These are phyloP conservation scores for Brachionus paranguensis DNA, from an alignment of 1,140 invertebrate genomes.

Conservation along the genomic window DNA sequence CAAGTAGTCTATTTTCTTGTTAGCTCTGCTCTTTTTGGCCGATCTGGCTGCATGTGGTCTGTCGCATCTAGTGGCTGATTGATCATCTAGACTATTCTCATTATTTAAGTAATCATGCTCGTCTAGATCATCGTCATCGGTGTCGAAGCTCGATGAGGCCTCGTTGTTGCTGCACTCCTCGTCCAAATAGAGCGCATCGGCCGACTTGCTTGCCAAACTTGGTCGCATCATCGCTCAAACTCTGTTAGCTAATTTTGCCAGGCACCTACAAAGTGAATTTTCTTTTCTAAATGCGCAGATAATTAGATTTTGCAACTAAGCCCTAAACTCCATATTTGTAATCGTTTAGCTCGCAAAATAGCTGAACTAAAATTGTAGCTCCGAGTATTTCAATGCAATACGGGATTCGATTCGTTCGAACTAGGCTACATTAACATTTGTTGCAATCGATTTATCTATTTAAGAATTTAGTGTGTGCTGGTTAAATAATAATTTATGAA, in stretches of 20 bases:
- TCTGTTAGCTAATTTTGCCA: not conserved
- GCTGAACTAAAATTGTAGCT: not conserved
- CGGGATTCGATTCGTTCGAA: not conserved
- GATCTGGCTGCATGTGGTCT: not conserved
- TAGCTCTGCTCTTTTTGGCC: not conserved
- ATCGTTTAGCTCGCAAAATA: not conserved
- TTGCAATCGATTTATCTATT: conserved; percentile 13
- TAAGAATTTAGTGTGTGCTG: not conserved
- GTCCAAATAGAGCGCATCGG: not conserved
- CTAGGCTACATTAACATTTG: conserved; percentile 21
- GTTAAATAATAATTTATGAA: not conserved
- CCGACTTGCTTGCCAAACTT: not conserved
- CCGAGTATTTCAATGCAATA: not conserved
- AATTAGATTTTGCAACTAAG: not conserved
- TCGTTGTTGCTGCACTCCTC: not conserved
- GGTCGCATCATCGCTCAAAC: conserved; percentile 5
- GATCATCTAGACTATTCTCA: not conserved
- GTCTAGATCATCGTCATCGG: not conserved
- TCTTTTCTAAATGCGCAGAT: not conserved
- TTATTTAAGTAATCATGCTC: not conserved
- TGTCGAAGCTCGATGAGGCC: not conserved
- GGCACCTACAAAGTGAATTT: not conserved
- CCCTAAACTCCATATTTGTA: conserved; percentile 13
- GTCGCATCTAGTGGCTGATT: not conserved
- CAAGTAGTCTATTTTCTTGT: not conserved